phyloP scores from a whole-genome alignment of 2,888 invertebrate genomes.

The Patella depressa region DNA sequence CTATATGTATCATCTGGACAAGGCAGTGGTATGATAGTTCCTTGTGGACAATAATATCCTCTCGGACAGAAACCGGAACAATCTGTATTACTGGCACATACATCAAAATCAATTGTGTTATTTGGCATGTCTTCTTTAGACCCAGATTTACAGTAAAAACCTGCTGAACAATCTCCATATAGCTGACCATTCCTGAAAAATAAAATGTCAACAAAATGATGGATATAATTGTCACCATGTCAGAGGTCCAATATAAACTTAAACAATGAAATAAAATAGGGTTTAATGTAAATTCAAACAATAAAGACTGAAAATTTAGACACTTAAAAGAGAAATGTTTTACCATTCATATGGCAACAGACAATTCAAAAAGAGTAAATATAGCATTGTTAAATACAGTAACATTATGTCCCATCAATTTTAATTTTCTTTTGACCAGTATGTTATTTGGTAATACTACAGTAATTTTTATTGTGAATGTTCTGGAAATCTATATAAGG shows the following conservation, averaged over 20 bases:
- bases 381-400: not conserved
- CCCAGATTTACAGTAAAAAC: conserved; percentile 66
- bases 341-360: not conserved
- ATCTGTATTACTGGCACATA: conserved; percentile 46
- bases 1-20: conserved; percentile 65
- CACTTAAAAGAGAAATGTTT: not conserved
- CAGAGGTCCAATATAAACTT: not conserved
- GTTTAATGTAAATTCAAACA: not conserved
- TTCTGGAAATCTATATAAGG: no score
- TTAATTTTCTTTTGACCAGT: not conserved
- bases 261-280: not conserved
- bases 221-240: not conserved
- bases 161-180: conserved; percentile 60
- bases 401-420: not conserved
- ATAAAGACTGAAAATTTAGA: not conserved
- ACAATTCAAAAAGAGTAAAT: not conserved
- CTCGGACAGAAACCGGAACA: conserved; percentile 67
- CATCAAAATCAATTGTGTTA: conserved; percentile 42
- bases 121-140: conserved; percentile 57
- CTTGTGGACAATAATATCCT: conserved; percentile 64
- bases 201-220: not conserved
- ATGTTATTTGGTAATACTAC: no score
- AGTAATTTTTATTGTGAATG: no score
- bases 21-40: conserved; percentile 52
- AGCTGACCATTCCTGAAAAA: conserved; percentile 60